Evolutionary conservation across 2,888 invertebrate species (phyloP).

Genomic region (Desoria tigrina): DNA sequence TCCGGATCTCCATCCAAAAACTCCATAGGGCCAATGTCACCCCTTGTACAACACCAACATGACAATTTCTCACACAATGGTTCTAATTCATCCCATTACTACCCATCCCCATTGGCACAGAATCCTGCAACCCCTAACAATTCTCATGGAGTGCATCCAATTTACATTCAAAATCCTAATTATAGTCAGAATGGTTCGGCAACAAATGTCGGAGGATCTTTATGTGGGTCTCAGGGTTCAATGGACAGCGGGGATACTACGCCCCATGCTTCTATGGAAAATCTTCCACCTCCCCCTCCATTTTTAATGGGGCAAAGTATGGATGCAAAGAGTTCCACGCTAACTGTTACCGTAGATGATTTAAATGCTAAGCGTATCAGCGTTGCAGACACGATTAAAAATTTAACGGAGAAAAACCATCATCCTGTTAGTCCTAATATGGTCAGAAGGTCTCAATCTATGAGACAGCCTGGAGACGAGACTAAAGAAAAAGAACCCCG

Average conservation of each 20-base stretch:
- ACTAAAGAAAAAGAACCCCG: conserved; percentile 21
- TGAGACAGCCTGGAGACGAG: conserved; percentile 45
- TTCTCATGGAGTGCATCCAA: conserved; percentile 28
- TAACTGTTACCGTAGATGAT: conserved; percentile 43
- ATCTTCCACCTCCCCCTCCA: conserved; percentile 73
- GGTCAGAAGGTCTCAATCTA: conserved; percentile 52
- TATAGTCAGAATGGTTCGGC: conserved; percentile 25
- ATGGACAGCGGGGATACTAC: conserved; percentile 55
- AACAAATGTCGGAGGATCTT: conserved; percentile 18
- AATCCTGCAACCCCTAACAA: conserved; percentile 22
- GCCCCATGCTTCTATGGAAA: conserved; percentile 59
- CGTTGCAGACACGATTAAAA: conserved; percentile 84
- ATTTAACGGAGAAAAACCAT: conserved; percentile 79
- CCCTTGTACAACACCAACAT: conserved; percentile 5
- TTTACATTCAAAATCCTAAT: conserved; percentile 44
- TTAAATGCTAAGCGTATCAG: conserved; percentile 60
- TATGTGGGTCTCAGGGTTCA: conserved; percentile 37
- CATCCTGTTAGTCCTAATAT: conserved; percentile 80
- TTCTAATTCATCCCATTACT: not conserved
- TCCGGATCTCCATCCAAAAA: conserved; percentile 29
- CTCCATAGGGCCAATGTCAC: conserved; percentile 30
- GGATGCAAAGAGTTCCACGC: conserved; percentile 21
- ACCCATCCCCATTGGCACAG: conserved; percentile 9
- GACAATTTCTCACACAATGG: not conserved
- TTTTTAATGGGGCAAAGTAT: conserved; percentile 68